These are phyloP conservation scores for Coelopa pilipes DNA, from an alignment of 2,888 invertebrate species.

Conservation along the genomic window DNA sequence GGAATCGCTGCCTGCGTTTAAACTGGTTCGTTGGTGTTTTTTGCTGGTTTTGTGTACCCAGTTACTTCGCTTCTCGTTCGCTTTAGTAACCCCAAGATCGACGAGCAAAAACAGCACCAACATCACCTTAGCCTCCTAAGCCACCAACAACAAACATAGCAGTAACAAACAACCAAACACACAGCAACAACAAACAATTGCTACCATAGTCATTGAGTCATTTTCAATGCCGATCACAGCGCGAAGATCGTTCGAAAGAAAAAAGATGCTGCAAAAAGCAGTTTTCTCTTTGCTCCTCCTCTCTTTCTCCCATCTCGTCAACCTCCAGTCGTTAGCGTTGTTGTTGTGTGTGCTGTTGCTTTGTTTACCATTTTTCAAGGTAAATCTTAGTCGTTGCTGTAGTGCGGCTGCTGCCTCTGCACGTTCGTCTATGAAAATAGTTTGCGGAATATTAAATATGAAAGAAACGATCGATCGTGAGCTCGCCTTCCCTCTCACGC, in stretches of 20 bases:
- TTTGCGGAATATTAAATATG: too few relatives aligned
- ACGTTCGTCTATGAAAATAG: too few relatives aligned
- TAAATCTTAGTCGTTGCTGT: not conserved
- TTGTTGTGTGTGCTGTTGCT: too few relatives aligned
- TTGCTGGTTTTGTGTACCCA: too few relatives aligned
- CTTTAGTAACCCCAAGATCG: not conserved
- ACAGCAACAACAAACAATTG: not conserved
- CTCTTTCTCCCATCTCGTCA: not conserved
- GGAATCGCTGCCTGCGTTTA: too few relatives aligned
- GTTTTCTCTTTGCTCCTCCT: constrained; percentile 19
- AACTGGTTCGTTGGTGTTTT: too few relatives aligned
- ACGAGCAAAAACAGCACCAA: not conserved
- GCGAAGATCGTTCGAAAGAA: not conserved
- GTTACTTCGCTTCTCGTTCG: not conserved
- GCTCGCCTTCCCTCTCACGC: too few relatives aligned
- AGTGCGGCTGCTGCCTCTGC: constrained; percentile 5
- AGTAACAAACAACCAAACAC: too few relatives aligned
- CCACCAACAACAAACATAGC: too few relatives aligned
- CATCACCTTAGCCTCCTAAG: too few relatives aligned
- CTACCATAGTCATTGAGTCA: constrained; percentile 22
- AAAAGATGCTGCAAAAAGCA: not conserved
- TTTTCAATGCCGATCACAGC: constrained; percentile 25
- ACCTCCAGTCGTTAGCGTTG: too few relatives aligned
- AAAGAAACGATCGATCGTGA: too few relatives aligned
- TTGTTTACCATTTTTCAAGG: not conserved